Conservation (phyloP, 2,113 vertebrate genomes). For the Dasypus novemcinctus region DNA sequence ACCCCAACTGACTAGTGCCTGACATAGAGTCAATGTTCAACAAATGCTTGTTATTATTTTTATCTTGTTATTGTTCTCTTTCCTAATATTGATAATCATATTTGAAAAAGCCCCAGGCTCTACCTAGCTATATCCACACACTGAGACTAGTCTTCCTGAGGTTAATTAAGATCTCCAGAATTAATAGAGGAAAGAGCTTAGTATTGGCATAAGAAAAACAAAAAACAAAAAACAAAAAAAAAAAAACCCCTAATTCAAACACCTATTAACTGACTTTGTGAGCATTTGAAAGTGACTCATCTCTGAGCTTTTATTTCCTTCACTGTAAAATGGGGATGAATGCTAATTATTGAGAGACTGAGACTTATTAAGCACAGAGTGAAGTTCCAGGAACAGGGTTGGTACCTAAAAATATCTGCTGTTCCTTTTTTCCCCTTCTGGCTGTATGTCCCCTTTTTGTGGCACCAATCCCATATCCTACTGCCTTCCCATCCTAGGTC, state of each 20-base stretch:
- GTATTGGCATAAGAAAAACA: background rate
- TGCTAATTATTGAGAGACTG: too few relatives aligned
- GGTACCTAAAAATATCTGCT: background rate
- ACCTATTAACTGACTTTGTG: background rate
- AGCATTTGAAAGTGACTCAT: background rate
- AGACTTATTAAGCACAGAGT: too few relatives aligned
- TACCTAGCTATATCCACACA: background rate
- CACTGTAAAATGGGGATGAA: background rate
- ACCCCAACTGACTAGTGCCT: too few relatives aligned
- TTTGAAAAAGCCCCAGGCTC: background rate
- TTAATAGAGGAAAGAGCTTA: background rate
- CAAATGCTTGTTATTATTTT: background rate
- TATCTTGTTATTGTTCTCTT: background rate
- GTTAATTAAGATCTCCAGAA: background rate
- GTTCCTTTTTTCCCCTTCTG: background rate
- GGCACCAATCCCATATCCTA: background rate
- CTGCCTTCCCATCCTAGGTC: background rate
- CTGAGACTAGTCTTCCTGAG: background rate
- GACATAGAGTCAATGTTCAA: background rate
- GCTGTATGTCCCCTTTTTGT: background rate
- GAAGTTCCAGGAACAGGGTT: background rate
- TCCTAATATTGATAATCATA: background rate
- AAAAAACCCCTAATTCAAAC: background rate
- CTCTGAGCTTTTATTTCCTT: background rate
- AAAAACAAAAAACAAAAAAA: constrained; percentile 25